These are phyloP conservation scores for Suillia variegata DNA, from an alignment of 2,888 invertebrate species.

Conservation along the genomic window DNA sequence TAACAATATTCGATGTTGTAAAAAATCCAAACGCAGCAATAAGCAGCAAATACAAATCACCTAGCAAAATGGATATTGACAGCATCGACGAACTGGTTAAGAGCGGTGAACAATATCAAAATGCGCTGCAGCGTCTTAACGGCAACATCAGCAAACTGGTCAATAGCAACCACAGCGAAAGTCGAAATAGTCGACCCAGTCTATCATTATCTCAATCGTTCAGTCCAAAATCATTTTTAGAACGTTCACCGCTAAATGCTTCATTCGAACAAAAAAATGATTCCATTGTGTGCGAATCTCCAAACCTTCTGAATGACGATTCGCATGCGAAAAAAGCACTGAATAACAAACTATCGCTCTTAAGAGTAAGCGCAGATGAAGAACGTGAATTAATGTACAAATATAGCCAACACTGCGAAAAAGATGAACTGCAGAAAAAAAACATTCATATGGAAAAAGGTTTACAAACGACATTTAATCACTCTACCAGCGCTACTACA, in stretches of 20 bases:
- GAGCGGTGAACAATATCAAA: conserved; percentile 44
- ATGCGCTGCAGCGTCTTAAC: conserved; percentile 45
- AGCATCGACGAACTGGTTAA: conserved; percentile 44
- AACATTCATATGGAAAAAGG: too few species aligned
- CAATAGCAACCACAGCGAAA: too few species aligned
- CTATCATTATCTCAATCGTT: conserved; percentile 31
- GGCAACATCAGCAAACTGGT: conserved; percentile 45
- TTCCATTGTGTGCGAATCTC: background rate
- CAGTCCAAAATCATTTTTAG: conserved; percentile 13
- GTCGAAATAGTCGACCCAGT: too few species aligned
- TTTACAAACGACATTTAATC: too few species aligned
- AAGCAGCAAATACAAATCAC: background rate
- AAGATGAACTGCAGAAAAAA: too few species aligned
- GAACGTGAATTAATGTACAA: too few species aligned
- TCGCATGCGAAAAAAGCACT: background rate
- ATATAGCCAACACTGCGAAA: too few species aligned
- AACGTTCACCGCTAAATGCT: background rate
- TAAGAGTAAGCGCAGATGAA: too few species aligned
- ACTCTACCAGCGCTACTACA: too few species aligned
- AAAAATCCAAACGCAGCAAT: conserved; percentile 41
- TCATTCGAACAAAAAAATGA: background rate
- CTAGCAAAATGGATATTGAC: conserved; percentile 41
- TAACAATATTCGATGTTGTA: conserved; percentile 42
- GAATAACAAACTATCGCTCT: too few species aligned
- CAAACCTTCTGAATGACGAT: too few species aligned